A percentile compares a stretch with the other conserved stretches of the same genome.
These are phyloP conservation scores for Haemorhous mexicanus DNA, from an alignment of 2,113 vertebrate species.

Conservation along the genomic window DNA sequence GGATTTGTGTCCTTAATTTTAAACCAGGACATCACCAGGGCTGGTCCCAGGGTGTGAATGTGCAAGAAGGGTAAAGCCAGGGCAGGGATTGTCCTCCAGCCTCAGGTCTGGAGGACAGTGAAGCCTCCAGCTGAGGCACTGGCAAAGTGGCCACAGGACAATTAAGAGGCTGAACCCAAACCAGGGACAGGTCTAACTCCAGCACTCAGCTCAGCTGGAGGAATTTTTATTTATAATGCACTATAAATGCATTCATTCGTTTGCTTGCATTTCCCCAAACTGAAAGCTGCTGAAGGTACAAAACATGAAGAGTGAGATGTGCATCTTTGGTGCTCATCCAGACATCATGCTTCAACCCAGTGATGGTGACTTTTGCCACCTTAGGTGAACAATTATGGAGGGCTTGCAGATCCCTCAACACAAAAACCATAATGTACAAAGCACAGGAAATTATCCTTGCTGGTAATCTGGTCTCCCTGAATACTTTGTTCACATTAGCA, in stretches of 20 bases:
- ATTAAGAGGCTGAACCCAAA: not conserved
- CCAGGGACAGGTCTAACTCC: not conserved
- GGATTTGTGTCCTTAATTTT: not conserved
- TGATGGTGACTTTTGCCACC: not conserved
- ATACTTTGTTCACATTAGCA: not conserved
- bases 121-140: not conserved
- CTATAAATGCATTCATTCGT: constrained; percentile 13
- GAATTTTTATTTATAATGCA: not conserved
- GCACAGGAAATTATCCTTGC: not conserved
- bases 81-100: not conserved
- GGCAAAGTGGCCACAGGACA: not conserved
- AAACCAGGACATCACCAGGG: not conserved
- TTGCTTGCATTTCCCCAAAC: not conserved
- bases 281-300: not conserved
- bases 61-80: not conserved
- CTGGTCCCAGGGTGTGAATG: too few species aligned
- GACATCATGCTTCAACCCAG: not conserved
- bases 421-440: not conserved
- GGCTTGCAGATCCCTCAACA: not conserved
- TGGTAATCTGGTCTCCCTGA: not conserved
- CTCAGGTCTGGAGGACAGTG: not conserved
- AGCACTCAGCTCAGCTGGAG: not conserved
- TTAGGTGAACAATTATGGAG: not conserved
- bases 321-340: not conserved
- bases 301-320: not conserved